A percentile compares a stretch with the other conserved stretches of the same genome.
Conservation (phyloP, 2,113 vertebrate species). For the Melospiza melodia region DNA sequence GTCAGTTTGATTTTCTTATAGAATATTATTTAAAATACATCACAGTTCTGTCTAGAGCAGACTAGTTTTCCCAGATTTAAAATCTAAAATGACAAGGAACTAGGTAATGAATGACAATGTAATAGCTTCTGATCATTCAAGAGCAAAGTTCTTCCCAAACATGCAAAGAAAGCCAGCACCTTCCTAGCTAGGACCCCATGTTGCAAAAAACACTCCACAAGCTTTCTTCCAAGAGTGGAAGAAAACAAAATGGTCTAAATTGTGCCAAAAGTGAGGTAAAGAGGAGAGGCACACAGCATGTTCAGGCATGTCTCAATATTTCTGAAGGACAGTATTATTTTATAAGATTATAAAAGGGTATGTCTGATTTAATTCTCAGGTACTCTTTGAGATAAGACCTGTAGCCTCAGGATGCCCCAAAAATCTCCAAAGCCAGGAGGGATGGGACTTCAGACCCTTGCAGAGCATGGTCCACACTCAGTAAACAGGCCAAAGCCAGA, state of each 20-base stretch:
- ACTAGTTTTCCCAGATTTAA: background rate
- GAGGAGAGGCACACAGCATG: background rate
- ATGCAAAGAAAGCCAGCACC: background rate
- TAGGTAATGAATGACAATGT: background rate
- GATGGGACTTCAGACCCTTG: background rate
- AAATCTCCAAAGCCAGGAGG: background rate
- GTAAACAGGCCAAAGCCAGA: background rate
- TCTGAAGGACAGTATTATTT: background rate
- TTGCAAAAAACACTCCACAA: background rate
- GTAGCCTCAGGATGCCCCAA: background rate
- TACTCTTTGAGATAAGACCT: background rate
- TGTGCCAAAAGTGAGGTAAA: background rate
- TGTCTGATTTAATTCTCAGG: background rate
- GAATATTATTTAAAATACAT: background rate
- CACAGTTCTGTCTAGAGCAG: background rate
- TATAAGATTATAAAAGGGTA: background rate
- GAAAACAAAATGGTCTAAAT: background rate
- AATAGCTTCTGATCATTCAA: background rate
- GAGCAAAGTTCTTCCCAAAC: background rate
- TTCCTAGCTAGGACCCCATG: background rate
- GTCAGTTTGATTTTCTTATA: background rate
- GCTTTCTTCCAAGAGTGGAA: background rate
- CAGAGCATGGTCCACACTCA: background rate
- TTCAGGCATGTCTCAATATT: background rate
- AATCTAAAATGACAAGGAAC: background rate